Evolutionary conservation across 2,888 invertebrate genomes (phyloP).

Genomic region (Halictus quadricinctus): DNA sequence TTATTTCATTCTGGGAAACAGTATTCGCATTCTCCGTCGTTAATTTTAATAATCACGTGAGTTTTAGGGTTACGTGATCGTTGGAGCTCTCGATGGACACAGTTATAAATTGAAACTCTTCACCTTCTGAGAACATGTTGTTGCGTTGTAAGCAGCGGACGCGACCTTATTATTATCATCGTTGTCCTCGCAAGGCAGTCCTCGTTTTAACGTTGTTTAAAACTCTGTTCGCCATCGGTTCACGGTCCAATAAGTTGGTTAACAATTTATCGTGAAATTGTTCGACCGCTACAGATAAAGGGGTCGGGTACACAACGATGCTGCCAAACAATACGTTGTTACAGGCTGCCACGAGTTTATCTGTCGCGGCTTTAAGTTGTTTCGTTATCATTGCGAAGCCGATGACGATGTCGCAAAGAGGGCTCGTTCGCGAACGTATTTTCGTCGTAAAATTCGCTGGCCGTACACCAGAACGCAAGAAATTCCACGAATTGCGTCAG

Average conservation of each 20-base stretch:
- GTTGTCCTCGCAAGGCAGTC: background rate
- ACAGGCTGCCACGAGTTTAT: background rate
- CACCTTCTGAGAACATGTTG: background rate
- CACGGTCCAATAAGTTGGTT: background rate
- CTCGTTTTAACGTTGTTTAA: background rate
- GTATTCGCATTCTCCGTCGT: background rate
- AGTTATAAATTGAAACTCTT: background rate
- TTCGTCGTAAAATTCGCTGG: constrained; percentile 72
- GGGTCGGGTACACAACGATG: background rate
- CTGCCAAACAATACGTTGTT: background rate
- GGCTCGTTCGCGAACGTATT: constrained; percentile 50
- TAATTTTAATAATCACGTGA: background rate
- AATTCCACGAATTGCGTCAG: constrained; percentile 71
- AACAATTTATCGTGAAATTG: background rate
- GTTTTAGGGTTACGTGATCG: background rate
- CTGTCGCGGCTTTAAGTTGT: background rate
- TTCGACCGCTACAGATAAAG: background rate
- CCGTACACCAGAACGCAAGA: constrained; percentile 66
- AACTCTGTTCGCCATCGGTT: background rate
- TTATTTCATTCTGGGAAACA: background rate
- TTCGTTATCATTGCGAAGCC: constrained; percentile 22
- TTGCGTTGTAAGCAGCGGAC: background rate
- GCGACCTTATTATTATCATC: background rate
- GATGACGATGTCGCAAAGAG: constrained; percentile 22
- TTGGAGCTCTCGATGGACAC: background rate